phyloP scores from a whole-genome alignment of 2,888 invertebrate genomes.

The Aspidapion aeneum region DNA sequence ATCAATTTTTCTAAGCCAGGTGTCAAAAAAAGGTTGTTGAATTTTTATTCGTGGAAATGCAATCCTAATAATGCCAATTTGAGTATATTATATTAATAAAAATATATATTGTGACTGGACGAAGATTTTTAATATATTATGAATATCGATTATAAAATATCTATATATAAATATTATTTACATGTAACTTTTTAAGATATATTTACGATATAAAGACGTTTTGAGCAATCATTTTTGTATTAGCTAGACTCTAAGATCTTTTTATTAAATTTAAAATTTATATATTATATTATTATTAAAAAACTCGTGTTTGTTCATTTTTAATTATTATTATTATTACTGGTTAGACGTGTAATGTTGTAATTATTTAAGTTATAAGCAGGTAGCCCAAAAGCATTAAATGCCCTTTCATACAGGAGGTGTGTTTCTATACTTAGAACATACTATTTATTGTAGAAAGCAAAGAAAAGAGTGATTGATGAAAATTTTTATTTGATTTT shows the following conservation, averaged over 20 bases:
- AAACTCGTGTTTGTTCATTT: slow-evolving; percentile 34
- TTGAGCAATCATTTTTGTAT: slow-evolving; percentile 24
- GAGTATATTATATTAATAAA: background rate
- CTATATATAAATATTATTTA: background rate
- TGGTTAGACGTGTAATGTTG: slow-evolving; percentile 20
- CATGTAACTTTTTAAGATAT: background rate
- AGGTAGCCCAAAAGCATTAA: too few relatives aligned
- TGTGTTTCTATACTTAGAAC: too few relatives aligned
- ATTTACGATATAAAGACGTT: slow-evolving; percentile 6
- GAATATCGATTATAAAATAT: background rate
- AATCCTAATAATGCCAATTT: background rate
- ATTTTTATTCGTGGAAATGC: background rate
- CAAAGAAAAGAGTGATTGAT: too few relatives aligned
- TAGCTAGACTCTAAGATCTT: background rate
- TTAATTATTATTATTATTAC: too few relatives aligned
- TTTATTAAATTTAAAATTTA: background rate
- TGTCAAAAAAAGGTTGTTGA: too few relatives aligned
- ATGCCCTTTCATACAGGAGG: too few relatives aligned
- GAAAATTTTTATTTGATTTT: too few relatives aligned
- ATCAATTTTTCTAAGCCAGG: background rate
- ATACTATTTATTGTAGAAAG: too few relatives aligned
- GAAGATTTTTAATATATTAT: background rate
- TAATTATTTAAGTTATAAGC: slow-evolving; percentile 22
- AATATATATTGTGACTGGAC: background rate
- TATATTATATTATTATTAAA: slow-evolving; percentile 18